Evolutionary conservation across 2,888 invertebrate genomes (phyloP).

Genomic region (Xanthorhoe spadicearia): DNA sequence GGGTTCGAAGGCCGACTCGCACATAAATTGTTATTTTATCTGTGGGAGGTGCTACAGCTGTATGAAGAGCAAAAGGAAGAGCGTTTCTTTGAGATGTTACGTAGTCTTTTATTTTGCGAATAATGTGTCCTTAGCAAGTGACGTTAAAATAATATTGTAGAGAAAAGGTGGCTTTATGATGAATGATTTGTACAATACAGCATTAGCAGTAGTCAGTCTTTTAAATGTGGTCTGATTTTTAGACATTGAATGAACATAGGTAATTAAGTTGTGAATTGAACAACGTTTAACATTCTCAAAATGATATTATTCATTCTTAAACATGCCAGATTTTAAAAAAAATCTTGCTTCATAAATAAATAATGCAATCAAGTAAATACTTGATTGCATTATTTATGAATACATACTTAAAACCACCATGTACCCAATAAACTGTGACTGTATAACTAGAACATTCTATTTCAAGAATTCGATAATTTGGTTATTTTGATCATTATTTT

Average conservation of each 20-base stretch:
- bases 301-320: too few species aligned
- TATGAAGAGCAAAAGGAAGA: background rate
- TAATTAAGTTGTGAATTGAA: too few species aligned
- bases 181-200: too few species aligned
- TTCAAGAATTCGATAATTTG: conserved; percentile 4
- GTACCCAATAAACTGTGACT: background rate
- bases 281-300: too few species aligned
- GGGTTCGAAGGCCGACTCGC: conserved; percentile 27
- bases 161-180: too few species aligned
- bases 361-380: too few species aligned
- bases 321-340: too few species aligned
- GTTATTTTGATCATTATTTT: conserved; percentile 15
- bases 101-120: background rate
- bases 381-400: background rate
- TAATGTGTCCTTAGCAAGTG: too few species aligned
- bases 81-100: background rate
- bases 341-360: background rate
- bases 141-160: too few species aligned
- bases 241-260: too few species aligned
- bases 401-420: background rate
- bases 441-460: background rate
- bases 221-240: too few species aligned
- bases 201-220: too few species aligned
- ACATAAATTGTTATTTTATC: conserved; percentile 13
- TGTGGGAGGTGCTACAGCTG: conserved; percentile 4